A percentile compares a stretch with the other conserved stretches of the same genome.
Evolutionary conservation across 2,888 invertebrate species (phyloP).

Genomic region (Tholera decimalis): DNA sequence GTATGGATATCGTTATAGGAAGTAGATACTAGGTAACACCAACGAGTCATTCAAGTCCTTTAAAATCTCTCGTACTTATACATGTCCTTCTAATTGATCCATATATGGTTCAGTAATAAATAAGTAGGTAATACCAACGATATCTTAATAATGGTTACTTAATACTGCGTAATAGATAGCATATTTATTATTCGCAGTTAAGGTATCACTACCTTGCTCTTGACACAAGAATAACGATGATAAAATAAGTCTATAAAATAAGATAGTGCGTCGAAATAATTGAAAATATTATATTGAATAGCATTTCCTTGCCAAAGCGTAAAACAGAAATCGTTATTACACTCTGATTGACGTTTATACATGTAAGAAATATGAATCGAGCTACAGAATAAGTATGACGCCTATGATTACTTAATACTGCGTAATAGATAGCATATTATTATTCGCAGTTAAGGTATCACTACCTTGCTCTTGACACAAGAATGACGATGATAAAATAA

Average conservation of each 20-base stretch:
- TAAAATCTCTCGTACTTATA: neutral
- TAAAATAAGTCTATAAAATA: neutral
- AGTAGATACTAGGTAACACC: neutral
- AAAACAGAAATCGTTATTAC: neutral
- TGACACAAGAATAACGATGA: too few species aligned
- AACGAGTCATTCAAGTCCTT: neutral
- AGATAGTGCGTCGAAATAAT: neutral
- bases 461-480: conserved; percentile 23
- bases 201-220: conserved; percentile 14
- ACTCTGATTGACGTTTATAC: too few species aligned
- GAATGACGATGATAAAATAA: too few species aligned
- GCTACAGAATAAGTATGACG: neutral
- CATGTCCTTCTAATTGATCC: neutral
- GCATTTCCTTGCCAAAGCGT: neutral
- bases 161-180: conserved; percentile 19
- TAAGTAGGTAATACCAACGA: neutral
- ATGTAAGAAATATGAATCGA: neutral
- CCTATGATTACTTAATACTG: conserved; percentile 14
- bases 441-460: neutral
- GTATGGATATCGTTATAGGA: neutral
- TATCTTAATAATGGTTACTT: conserved; percentile 14
- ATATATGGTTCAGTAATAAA: neutral
- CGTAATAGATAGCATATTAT: conserved; percentile 21
- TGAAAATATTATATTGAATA: neutral
- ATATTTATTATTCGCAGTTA: neutral